phyloP scores from a whole-genome alignment of 2,113 vertebrate species.

The Apodemus sylvaticus region DNA sequence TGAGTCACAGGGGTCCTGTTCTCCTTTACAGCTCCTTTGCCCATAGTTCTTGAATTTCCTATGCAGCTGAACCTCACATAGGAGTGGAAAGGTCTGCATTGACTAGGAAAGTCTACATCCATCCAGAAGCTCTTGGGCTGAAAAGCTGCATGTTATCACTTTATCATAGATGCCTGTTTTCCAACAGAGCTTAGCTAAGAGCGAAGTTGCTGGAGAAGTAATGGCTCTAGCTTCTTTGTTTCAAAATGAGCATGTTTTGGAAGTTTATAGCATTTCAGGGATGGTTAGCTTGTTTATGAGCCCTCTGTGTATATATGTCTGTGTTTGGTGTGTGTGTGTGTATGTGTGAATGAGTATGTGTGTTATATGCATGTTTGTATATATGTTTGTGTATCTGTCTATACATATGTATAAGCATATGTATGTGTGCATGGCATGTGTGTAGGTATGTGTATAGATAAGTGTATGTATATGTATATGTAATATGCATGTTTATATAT shows the following conservation, averaged over 20 bases:
- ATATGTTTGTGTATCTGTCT: neutral
- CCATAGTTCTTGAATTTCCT: neutral
- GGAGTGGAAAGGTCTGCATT: neutral
- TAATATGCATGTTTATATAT: too few species aligned
- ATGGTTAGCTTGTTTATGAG: neutral
- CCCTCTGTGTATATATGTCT: neutral
- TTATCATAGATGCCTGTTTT: neutral
- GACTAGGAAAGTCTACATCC: neutral
- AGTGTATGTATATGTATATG: too few species aligned
- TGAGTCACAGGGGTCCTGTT: neutral
- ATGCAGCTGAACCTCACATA: neutral
- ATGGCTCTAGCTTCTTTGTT: neutral
- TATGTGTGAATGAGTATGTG: neutral
- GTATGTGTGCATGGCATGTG: too few species aligned
- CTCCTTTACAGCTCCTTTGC: neutral
- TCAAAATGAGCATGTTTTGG: neutral
- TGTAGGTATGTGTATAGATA: too few species aligned
- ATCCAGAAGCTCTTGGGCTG: neutral
- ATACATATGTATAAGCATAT: too few species aligned
- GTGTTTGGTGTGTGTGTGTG: neutral
- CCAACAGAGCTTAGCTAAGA: neutral
- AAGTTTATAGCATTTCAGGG: neutral
- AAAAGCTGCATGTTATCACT: neutral
- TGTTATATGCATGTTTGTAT: neutral
- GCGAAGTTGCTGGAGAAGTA: too few species aligned